Percentiles rank a stretch among this genome's conserved stretches.
Conservation (phyloP, 2,888 invertebrate species). For the Steinernema carpocapsae region DNA sequence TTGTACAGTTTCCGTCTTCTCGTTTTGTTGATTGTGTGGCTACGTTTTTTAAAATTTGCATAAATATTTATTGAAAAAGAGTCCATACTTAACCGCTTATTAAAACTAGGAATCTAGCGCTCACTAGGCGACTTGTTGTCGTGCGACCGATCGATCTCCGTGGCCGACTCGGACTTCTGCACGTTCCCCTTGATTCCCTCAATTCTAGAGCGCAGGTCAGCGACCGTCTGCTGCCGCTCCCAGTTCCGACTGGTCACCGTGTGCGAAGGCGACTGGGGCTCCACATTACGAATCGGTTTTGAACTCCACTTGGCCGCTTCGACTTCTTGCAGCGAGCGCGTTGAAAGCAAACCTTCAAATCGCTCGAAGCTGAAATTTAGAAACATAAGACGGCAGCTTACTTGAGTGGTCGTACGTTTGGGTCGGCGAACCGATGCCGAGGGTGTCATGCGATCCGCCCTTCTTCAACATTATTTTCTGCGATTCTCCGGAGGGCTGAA, state of each 20-base stretch:
- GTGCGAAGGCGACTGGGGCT: background rate
- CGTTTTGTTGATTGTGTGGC: conserved; percentile 7
- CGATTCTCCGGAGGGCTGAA: conserved; percentile 10
- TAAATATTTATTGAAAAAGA: conserved; percentile 28
- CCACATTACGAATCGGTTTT: conserved; percentile 23
- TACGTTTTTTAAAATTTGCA: conserved; percentile 19
- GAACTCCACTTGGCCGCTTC: conserved; percentile 30
- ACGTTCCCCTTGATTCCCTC: conserved; percentile 12
- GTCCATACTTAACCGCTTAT: background rate
- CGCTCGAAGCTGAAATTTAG: conserved; percentile 17
- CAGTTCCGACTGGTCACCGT: conserved; percentile 3
- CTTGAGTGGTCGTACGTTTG: conserved; percentile 27
- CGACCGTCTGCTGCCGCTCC: conserved; percentile 29
- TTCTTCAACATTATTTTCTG: conserved; percentile 21
- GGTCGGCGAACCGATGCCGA: background rate
- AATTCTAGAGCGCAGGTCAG: conserved; percentile 5
- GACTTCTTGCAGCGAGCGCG: conserved; percentile 17
- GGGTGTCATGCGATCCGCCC: conserved; percentile 13
- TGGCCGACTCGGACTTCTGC: conserved; percentile 27
- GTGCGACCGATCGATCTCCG: background rate
- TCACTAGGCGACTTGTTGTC: background rate
- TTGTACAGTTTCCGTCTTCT: conserved; percentile 11
- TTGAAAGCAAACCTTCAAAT: conserved; percentile 28
- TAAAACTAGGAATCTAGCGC: background rate
- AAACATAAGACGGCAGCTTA: background rate